Conservation (phyloP, 1,140 invertebrate genomes). For the Harlomillsia oculata region DNA sequence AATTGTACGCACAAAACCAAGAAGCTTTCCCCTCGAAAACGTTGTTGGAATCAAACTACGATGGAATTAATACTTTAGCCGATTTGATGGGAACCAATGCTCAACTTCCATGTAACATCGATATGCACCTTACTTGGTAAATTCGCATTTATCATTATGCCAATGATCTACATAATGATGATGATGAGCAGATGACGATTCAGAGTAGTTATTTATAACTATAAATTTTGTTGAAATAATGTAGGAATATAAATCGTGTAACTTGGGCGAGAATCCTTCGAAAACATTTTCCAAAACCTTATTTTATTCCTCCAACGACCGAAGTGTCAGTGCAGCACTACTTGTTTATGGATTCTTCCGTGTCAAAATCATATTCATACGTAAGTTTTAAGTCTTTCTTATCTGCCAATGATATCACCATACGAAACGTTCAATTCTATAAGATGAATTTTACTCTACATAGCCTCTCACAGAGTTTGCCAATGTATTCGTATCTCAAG, state of each 20-base stretch:
- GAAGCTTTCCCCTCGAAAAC: too few species aligned
- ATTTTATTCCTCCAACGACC: conserved; percentile 49
- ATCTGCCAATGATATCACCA: not conserved
- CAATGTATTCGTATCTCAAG: conserved; percentile 58
- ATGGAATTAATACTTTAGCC: too few species aligned
- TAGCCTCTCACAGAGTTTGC: conserved; percentile 64
- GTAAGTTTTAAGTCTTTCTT: conserved; percentile 38
- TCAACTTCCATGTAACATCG: too few species aligned
- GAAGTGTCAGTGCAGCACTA: conserved; percentile 60
- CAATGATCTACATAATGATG: too few species aligned
- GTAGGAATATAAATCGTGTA: conserved; percentile 61
- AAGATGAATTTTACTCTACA: not conserved
- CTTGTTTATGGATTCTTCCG: conserved; percentile 56
- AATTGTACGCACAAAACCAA: conserved; percentile 12
- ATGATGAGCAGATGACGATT: too few species aligned
- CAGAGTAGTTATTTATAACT: too few species aligned
- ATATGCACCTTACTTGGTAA: too few species aligned
- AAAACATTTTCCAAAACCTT: conserved; percentile 50
- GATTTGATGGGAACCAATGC: too few species aligned
- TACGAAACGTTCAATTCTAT: not conserved
- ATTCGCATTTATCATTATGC: too few species aligned
- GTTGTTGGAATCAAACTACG: too few species aligned
- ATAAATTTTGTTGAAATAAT: too few species aligned
- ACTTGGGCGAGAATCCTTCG: conserved; percentile 52
- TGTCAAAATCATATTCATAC: conserved; percentile 49